Conservation (phyloP, 1,140 invertebrate species). For the Drosophila equinoxialis region DNA sequence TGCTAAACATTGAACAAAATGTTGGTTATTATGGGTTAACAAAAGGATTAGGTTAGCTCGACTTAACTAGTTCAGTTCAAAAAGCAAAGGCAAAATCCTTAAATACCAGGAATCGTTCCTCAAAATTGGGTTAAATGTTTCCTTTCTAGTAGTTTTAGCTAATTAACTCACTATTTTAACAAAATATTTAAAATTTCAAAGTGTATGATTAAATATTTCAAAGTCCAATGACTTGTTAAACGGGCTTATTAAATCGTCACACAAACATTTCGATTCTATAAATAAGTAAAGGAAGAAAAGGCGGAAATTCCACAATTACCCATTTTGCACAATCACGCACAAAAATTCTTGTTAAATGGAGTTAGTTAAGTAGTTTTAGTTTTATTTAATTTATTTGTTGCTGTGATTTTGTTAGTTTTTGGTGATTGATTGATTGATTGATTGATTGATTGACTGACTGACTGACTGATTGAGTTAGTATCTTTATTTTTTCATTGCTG, state of each 20-base stretch:
- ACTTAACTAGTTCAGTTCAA: no score
- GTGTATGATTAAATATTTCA: neutral
- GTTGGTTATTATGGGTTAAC: no score
- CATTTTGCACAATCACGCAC: conserved; percentile 28
- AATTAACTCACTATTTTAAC: no score
- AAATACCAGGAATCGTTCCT: no score
- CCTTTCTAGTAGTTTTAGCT: no score
- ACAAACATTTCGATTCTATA: neutral
- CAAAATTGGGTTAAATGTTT: no score
- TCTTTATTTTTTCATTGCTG: conserved; percentile 39
- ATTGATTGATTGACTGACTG: conserved; percentile 50
- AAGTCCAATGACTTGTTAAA: neutral
- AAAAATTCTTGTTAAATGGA: conserved; percentile 15
- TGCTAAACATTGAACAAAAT: no score
- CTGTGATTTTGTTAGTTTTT: conserved; percentile 45
- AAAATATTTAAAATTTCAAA: neutral
- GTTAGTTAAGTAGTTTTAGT: conserved; percentile 27
- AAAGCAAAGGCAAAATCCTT: no score
- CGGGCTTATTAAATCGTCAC: neutral
- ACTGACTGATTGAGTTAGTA: conserved; percentile 46
- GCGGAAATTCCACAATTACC: neutral
- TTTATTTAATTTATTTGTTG: conserved; percentile 13
- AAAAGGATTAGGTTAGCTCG: no score
- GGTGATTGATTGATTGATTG: conserved; percentile 57
- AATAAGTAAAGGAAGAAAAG: neutral